These are phyloP conservation scores for Zaprionus obscuricornis DNA, from an alignment of 2,888 invertebrate species.

Conservation along the genomic window DNA sequence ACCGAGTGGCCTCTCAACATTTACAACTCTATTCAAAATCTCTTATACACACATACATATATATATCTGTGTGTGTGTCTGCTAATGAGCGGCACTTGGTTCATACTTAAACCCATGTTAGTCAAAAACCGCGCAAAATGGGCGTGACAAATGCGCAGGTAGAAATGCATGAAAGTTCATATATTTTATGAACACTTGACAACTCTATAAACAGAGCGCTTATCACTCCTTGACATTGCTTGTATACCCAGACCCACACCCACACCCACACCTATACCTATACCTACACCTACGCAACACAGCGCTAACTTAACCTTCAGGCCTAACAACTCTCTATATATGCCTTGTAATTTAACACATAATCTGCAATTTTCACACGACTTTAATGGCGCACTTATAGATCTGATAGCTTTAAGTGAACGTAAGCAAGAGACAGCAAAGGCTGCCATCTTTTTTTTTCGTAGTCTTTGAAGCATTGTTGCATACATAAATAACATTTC, in stretches of 20 bases:
- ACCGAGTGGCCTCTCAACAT: slow-evolving; percentile 45
- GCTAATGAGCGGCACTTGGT: slow-evolving; percentile 64
- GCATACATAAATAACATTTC: slow-evolving; percentile 42
- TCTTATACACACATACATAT: slow-evolving; percentile 13
- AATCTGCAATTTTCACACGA: slow-evolving; percentile 61
- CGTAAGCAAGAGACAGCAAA: too few species aligned
- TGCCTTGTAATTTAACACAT: slow-evolving; percentile 26
- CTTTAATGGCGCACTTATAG: slow-evolving; percentile 54
- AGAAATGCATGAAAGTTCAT: slow-evolving; percentile 27
- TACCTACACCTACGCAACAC: slow-evolving; percentile 6
- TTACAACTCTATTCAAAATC: slow-evolving; percentile 49
- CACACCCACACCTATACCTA: not conserved
- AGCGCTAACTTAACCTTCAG: too few species aligned
- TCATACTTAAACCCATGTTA: slow-evolving; percentile 70
- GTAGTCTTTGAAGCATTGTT: slow-evolving; percentile 5
- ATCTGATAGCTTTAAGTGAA: slow-evolving; percentile 63
- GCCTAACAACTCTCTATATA: slow-evolving; percentile 1
- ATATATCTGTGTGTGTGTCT: slow-evolving; percentile 38
- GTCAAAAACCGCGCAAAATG: slow-evolving; percentile 46
- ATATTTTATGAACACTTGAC: slow-evolving; percentile 68
- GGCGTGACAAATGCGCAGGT: slow-evolving; percentile 57
- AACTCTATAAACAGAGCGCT: slow-evolving; percentile 69
- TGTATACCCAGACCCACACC: not conserved
- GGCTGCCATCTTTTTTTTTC: not conserved
- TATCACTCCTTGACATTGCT: slow-evolving; percentile 50